phyloP scores from a whole-genome alignment of 2,797 vertebrate species.

The Danio tinwini region DNA sequence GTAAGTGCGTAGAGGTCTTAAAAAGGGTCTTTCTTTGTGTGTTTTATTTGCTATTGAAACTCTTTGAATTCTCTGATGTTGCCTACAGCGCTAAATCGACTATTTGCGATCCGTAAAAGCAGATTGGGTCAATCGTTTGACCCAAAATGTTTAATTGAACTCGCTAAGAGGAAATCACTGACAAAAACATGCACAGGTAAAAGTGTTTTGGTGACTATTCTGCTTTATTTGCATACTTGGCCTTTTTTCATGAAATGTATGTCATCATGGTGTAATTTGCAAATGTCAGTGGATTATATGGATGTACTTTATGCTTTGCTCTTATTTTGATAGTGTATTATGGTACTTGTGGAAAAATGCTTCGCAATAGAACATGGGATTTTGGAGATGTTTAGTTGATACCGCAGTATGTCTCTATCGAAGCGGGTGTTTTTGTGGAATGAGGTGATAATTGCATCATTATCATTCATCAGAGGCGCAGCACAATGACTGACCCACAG shows the following conservation, averaged over 20 bases:
- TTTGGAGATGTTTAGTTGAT: neutral
- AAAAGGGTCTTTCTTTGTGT: neutral
- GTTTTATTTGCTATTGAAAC: conserved; percentile 49
- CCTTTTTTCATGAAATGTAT: no score
- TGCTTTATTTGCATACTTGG: neutral
- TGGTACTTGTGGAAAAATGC: no score
- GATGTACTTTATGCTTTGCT: neutral
- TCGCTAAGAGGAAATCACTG: neutral
- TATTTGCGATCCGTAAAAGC: neutral
- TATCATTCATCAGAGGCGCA: conserved; percentile 32
- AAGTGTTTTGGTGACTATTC: neutral
- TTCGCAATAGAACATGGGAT: no score
- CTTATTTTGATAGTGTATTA: neutral
- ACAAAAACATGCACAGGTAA: neutral
- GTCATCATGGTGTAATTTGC: neutral
- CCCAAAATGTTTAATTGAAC: neutral
- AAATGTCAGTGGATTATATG: neutral
- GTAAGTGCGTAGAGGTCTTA: conserved; percentile 3
- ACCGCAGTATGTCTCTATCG: conserved; percentile 16
- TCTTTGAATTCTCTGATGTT: neutral
- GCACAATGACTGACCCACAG: conserved; percentile 31
- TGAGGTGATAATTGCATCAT: conserved; percentile 45
- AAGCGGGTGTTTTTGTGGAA: conserved; percentile 19
- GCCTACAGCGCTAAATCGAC: neutral
- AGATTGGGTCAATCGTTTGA: neutral